Conservation (phyloP, 2,797 vertebrate genomes). For the Moxostoma hubbsi region DNA sequence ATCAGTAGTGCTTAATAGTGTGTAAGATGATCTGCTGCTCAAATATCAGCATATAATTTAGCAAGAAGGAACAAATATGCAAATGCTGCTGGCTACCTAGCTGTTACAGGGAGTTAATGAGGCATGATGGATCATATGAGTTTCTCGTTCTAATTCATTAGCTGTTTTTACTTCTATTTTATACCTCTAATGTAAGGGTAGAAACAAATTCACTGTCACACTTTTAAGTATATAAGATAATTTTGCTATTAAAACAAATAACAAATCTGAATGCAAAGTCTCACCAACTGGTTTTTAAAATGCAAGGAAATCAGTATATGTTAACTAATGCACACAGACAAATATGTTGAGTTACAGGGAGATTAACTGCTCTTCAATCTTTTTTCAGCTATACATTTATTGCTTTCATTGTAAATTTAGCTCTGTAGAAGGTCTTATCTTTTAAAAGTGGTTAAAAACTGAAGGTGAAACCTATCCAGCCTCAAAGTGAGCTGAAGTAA, state of each 20-base stretch:
- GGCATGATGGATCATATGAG: conserved; percentile 45
- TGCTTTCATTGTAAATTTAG: conserved; percentile 7
- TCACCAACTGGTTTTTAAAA: neutral
- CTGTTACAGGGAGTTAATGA: conserved; percentile 58
- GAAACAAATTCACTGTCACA: conserved; percentile 18
- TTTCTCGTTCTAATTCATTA: conserved; percentile 54
- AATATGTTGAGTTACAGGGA: neutral
- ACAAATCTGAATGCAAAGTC: neutral
- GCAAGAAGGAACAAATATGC: conserved; percentile 50
- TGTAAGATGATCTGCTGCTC: conserved; percentile 33
- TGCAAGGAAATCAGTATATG: neutral
- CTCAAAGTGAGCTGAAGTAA: no score
- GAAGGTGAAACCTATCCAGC: no score
- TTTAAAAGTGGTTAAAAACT: conserved; percentile 19
- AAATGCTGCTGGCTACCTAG: conserved; percentile 32
- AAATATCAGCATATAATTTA: conserved; percentile 56
- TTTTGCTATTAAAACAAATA: neutral
- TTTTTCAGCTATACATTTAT: conserved; percentile 6
- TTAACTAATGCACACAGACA: neutral
- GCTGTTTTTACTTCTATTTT: conserved; percentile 55
- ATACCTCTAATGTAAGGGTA: conserved; percentile 40
- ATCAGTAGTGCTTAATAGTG: conserved; percentile 31
- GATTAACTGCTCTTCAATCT: neutral
- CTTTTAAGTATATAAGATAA: neutral
- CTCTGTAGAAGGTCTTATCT: neutral